Evolutionary conservation across 2,113 vertebrate genomes (phyloP).

Genomic region (Myanophis thanlyinensis): DNA sequence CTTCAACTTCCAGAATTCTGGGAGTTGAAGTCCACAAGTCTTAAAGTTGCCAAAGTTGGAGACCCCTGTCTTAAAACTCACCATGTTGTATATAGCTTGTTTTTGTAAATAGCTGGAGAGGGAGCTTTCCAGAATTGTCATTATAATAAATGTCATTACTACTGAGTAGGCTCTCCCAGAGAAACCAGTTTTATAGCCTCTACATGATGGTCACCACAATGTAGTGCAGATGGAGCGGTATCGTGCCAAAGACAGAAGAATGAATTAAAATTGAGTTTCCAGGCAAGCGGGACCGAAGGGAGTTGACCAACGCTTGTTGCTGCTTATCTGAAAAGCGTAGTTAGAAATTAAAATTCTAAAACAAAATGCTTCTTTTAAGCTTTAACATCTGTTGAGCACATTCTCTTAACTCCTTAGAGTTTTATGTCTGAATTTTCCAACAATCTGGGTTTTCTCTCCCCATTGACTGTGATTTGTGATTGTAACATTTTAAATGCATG

Average conservation of each 20-base stretch:
- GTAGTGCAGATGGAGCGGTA: neutral
- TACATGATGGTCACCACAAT: slow-evolving; percentile 10
- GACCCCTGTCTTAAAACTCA: slow-evolving; percentile 43
- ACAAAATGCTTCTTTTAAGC: neutral
- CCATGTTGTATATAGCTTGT: slow-evolving; percentile 4
- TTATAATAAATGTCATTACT: slow-evolving; percentile 35
- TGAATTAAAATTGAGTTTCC: slow-evolving; percentile 7
- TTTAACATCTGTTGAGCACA: neutral
- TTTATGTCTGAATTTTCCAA: neutral
- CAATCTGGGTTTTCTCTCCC: neutral
- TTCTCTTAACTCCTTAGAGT: neutral
- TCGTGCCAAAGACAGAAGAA: slow-evolving; percentile 33
- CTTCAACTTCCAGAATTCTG: too few species aligned
- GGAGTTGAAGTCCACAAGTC: too few species aligned
- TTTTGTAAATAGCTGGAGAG: slow-evolving; percentile 41
- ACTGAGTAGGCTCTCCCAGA: slow-evolving; percentile 30
- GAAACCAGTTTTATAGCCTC: slow-evolving; percentile 15
- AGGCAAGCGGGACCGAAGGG: slow-evolving; percentile 10
- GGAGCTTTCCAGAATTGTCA: slow-evolving; percentile 36
- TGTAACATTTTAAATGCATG: neutral
- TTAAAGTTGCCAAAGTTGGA: too few species aligned
- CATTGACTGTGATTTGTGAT: neutral
- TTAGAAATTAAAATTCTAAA: neutral
- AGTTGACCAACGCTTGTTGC: neutral
- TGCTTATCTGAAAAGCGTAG: neutral